Percentiles rank a stretch among this genome's conserved stretches.
phyloP scores from a whole-genome alignment of 1,140 invertebrate species.

The Mesaphorura yosii region DNA sequence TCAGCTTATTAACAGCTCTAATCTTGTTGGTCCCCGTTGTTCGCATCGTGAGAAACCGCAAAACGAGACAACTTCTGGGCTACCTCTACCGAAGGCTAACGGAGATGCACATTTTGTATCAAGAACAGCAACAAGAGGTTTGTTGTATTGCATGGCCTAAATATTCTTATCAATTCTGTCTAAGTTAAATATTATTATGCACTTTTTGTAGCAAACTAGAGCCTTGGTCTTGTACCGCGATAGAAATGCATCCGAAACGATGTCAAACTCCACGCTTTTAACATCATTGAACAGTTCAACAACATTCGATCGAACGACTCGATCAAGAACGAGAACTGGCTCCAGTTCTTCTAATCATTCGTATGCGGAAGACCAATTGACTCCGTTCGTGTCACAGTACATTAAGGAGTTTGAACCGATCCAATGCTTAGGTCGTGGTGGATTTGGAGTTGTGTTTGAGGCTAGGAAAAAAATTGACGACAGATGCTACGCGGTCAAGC shows the following conservation, averaged over 20 bases:
- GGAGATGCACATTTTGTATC: too few relatives aligned
- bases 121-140: too few relatives aligned
- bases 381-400: slow-evolving; percentile 8
- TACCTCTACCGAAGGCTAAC: too few relatives aligned
- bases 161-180: too few relatives aligned
- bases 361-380: neutral
- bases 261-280: too few relatives aligned
- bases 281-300: neutral
- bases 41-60: slow-evolving; percentile 4
- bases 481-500: slow-evolving; percentile 87
- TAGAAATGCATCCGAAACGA: too few relatives aligned
- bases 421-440: slow-evolving; percentile 76
- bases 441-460: slow-evolving; percentile 94
- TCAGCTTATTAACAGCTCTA: slow-evolving; percentile 50
- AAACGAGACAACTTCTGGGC: too few relatives aligned
- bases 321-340: slow-evolving; percentile 8
- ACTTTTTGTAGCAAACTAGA: neutral
- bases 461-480: slow-evolving; percentile 90
- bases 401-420: slow-evolving; percentile 67
- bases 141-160: too few relatives aligned
- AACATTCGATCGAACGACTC: neutral
- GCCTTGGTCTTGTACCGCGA: too few relatives aligned
- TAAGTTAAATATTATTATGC: neutral
- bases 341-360: slow-evolving; percentile 22
- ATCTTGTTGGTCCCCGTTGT: slow-evolving; percentile 25